Evolutionary conservation across 2,113 vertebrate genomes (phyloP).

Genomic region (Isichthys henryi): DNA sequence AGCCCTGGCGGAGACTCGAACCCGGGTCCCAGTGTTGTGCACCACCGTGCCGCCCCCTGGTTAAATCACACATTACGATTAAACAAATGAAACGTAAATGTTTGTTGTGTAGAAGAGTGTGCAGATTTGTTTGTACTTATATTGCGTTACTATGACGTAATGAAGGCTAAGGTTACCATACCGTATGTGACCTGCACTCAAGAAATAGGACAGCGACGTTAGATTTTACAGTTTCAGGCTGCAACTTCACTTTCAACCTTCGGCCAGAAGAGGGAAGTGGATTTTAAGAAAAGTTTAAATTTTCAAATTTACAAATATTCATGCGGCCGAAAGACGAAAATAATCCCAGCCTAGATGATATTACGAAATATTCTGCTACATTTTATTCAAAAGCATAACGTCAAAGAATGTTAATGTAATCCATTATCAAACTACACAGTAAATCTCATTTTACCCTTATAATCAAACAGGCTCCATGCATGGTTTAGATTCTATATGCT

Average conservation of each 20-base stretch:
- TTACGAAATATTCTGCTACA: background rate
- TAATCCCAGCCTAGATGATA: background rate
- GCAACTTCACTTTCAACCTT: background rate
- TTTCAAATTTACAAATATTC: background rate
- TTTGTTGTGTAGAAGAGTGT: background rate
- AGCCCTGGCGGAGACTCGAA: too few species aligned
- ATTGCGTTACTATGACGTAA: background rate
- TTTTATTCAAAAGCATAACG: background rate
- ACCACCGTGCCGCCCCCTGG: background rate
- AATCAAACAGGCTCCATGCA: background rate
- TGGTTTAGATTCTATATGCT: background rate
- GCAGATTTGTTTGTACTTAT: background rate
- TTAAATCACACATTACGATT: background rate
- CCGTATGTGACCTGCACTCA: background rate
- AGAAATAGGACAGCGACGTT: background rate
- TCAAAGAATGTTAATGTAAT: background rate
- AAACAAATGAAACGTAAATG: background rate
- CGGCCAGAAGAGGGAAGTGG: slow-evolving; percentile 10
- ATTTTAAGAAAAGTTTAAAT: background rate
- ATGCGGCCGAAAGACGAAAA: background rate
- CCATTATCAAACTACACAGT: background rate
- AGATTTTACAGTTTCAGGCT: background rate
- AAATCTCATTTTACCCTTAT: background rate
- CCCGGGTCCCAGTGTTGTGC: too few species aligned
- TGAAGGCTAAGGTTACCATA: background rate